Evolutionary conservation across 64 coral and sea anemone species (phyloP), one percentile per base, ranked within the genome.

Genomic region (Porites australiensis): DNA sequence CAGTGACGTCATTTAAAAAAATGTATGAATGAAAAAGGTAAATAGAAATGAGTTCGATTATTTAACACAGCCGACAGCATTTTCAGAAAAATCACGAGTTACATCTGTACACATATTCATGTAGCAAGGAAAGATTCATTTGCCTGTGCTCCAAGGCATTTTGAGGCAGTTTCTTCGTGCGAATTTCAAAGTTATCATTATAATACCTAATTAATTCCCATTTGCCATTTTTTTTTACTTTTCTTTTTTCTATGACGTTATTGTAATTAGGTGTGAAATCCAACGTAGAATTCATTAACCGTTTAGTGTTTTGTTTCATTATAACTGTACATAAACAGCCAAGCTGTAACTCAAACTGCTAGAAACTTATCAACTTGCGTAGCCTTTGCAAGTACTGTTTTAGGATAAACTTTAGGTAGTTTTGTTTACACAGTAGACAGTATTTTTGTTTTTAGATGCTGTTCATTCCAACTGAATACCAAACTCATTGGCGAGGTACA

Each of bases 291-390:
- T 54, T 54, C 52, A 54, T 54, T 54, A 54, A 54, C 4, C 9
- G 52, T 54, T 9, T 5, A 54, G 4, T 54, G 52, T 9, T 54
- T 54, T 54, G 52, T 54, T 54, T 9, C 4, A 54, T 54, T 9
- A 76, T 76, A 76, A 43, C 73, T 76, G 73, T 76, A 23, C 2
- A 76, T 76, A 76, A 76, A 76, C 73, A 43, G 2, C 73, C 13
- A 27, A 76, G 27, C 22, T 76, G 73, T 76, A 76, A 76, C 73
- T 76, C 27, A 76, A 76, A 13, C 73, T 76, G 3, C 73, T 76
- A 76, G 73, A 76, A 76, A 76, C 73, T 76, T 76, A 76, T 76
- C 12, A 19, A 76, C 73, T 76, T 76, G 73, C 73, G 73, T 43
- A 13, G 22, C 12, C 20, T 76, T 76, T 76, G 16, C 73, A 76